phyloP scores from a whole-genome alignment of 2,888 invertebrate species.

The Epinotia ramella region DNA sequence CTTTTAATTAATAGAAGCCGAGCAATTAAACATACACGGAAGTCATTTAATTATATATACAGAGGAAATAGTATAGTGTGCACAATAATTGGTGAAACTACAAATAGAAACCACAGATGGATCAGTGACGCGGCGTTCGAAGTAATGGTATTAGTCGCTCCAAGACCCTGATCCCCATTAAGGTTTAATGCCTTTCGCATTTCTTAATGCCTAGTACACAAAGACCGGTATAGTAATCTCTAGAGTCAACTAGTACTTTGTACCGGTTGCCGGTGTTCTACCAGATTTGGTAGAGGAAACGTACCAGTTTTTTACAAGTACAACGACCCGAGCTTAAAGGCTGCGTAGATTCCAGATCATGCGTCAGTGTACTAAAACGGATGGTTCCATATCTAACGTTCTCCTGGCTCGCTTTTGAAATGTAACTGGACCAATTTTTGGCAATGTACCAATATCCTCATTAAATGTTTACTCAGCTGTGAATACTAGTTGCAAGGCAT shows the following conservation, averaged over 20 bases:
- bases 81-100: slow-evolving; percentile 67
- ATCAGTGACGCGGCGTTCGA: slow-evolving; percentile 24
- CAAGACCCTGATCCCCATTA: slow-evolving; percentile 39
- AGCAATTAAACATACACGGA: slow-evolving; percentile 71
- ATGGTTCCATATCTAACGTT: neutral
- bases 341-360: neutral
- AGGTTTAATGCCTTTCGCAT: slow-evolving; percentile 37
- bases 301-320: slow-evolving; percentile 7
- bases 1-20: slow-evolving; percentile 70
- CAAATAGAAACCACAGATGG: slow-evolving; percentile 61
- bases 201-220: slow-evolving; percentile 34
- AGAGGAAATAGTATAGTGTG: slow-evolving; percentile 51
- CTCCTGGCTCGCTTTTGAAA: slow-evolving; percentile 5
- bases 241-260: slow-evolving; percentile 11
- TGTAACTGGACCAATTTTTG: neutral
- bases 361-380: slow-evolving; percentile 6
- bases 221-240: slow-evolving; percentile 30
- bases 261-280: slow-evolving; percentile 11
- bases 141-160: slow-evolving; percentile 31
- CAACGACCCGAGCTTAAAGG: neutral
- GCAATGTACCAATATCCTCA: slow-evolving; percentile 11
- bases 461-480: neutral
- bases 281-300: slow-evolving; percentile 11
- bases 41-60: slow-evolving; percentile 69
- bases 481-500: neutral